Evolutionary conservation across 2,113 vertebrate species (phyloP), one percentile per base, ranked within the genome.

Genomic region (Erythrocercus mccallii): DNA sequence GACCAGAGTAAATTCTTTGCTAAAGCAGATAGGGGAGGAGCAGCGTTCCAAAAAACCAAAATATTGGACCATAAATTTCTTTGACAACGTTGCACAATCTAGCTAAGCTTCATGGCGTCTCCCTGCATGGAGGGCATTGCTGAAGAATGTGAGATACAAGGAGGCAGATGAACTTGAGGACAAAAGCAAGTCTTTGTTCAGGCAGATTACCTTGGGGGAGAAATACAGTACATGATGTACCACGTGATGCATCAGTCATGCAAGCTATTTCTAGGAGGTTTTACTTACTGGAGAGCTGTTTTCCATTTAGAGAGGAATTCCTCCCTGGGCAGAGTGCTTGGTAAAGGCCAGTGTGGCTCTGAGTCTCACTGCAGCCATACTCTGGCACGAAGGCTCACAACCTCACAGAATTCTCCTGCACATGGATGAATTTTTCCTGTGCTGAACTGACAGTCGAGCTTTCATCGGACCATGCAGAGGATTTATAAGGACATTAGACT

Each of bases 121-220:
- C 93, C 38, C 65, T 73, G 53, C 11, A 23, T 21, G 70, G 95
- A 95, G 91, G 71, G 44, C 88, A 94, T 57, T 88, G 65, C 79
- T 86, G 85, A 91, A 68, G 82, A 85, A 81, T 74, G 68, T 76
- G 44, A 5, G 53, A 79, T 40, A 76, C 57, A 64, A 78, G 82
- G 68, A 95, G 80, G 77, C 61, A 84, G 42, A 94, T 86, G 53
- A 68, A 77, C 78, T 81, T n/a, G 71, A 88, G 68, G 80, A 95
- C 78, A 95, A 90, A 91, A 89, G 50, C 16, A 31, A 85, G 79
- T 48, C 96, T 96, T 92, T 95, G 94, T 96, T 88, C 94, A 82
- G 66, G 30, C 78, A 90, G 54, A 38, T 95, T 94, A 93, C 89
- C 95, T 79, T 40, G 61, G 58, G 65, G 89, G 95, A 54, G 12